phyloP scores from a whole-genome alignment of 2,113 vertebrate species.

The Carlito syrichta region DNA sequence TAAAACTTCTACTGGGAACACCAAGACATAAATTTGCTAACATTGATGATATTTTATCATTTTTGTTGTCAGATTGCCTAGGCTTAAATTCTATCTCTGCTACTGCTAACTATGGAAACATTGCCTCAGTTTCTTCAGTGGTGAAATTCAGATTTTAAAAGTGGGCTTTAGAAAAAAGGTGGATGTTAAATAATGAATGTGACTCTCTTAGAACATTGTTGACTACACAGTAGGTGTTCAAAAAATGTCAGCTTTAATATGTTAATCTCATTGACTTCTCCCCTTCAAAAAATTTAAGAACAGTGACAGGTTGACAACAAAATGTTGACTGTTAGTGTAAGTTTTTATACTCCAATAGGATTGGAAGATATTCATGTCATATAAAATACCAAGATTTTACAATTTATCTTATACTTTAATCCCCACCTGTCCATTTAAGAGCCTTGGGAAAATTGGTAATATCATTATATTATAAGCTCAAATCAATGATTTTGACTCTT shows the following conservation, averaged over 20 bases:
- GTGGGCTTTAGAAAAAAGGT: no score
- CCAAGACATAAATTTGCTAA: background rate
- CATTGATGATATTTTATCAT: background rate
- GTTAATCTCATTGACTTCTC: background rate
- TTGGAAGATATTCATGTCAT: background rate
- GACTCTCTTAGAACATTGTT: background rate
- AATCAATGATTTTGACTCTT: background rate
- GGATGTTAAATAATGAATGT: background rate
- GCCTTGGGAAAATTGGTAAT: background rate
- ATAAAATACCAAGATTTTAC: background rate
- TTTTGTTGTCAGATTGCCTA: background rate
- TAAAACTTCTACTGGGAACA: background rate
- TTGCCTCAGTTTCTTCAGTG: background rate
- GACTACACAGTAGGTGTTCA: background rate
- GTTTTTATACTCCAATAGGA: background rate
- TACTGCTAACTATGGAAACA: background rate
- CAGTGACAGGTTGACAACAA: background rate
- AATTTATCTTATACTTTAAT: constrained; percentile 13
- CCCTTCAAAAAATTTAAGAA: background rate
- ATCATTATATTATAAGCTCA: background rate
- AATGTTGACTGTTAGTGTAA: background rate
- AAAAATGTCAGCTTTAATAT: background rate
- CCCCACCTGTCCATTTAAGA: background rate
- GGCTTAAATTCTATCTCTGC: background rate
- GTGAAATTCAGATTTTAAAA: background rate